Conservation (phyloP, 1,140 invertebrate genomes). For the Batillaria attramentaria region DNA sequence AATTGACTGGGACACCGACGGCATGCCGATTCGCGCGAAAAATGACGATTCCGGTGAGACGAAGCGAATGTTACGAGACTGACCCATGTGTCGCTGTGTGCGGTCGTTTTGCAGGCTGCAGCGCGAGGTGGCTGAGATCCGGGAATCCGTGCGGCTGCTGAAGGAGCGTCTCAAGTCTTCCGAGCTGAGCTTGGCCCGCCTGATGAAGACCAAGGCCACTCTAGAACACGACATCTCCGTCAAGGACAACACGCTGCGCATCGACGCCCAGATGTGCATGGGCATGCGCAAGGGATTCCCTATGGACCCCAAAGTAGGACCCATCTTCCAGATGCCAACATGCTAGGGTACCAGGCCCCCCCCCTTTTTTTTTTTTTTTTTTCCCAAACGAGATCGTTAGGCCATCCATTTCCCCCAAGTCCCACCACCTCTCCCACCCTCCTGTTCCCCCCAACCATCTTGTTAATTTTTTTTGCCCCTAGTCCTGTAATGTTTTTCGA, state of each 20-base stretch:
- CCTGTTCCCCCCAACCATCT: not conserved
- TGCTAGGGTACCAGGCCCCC: slow-evolving; percentile 42
- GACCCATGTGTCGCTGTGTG: too few relatives aligned
- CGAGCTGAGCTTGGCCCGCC: slow-evolving; percentile 79
- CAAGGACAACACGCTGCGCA: slow-evolving; percentile 92
- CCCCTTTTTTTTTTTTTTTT: not conserved
- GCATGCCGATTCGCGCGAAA: too few relatives aligned
- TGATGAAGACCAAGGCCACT: slow-evolving; percentile 85
- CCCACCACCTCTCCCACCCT: not conserved
- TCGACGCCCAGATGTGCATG: slow-evolving; percentile 93
- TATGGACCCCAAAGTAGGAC: slow-evolving; percentile 71
- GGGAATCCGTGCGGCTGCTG: slow-evolving; percentile 69
- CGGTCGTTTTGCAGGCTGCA: slow-evolving; percentile 66
- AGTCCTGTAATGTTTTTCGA: not conserved
- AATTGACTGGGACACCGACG: too few relatives aligned
- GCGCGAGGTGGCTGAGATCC: slow-evolving; percentile 71
- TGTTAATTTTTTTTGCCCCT: not conserved
- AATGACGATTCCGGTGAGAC: too few relatives aligned
- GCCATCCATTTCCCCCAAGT: not conserved
- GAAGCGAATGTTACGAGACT: too few relatives aligned
- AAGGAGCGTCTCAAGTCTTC: slow-evolving; percentile 70
- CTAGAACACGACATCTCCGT: slow-evolving; percentile 90
- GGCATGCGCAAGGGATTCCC: slow-evolving; percentile 86
- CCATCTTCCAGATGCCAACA: slow-evolving; percentile 71
- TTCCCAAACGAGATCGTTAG: not conserved